Evolutionary conservation across 92 coral and sea anemone species (phyloP).

Genomic region (Anthopleura xanthogrammica): DNA sequence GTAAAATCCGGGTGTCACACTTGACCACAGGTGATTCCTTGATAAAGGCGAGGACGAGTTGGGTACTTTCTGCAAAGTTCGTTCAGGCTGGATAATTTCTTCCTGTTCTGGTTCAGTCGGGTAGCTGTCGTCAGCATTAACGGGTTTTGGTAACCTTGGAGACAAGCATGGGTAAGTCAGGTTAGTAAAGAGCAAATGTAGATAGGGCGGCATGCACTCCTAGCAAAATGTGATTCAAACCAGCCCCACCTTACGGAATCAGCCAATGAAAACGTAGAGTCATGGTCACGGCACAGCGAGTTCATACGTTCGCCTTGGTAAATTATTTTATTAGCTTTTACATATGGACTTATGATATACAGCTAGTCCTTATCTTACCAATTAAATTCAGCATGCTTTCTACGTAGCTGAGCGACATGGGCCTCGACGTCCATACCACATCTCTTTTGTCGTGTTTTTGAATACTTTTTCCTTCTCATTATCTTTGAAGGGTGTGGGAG

Average conservation of each 20-base stretch:
- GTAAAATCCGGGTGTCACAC: slow-evolving; percentile 15
- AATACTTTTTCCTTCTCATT: slow-evolving; percentile 38
- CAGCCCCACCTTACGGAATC: too few species aligned
- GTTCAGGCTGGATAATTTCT: slow-evolving; percentile 14
- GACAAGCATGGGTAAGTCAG: background rate
- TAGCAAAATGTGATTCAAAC: too few species aligned
- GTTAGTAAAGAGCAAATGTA: background rate
- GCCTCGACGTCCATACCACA: slow-evolving; percentile 63
- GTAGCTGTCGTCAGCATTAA: background rate
- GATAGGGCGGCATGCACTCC: too few species aligned
- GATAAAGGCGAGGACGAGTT: slow-evolving; percentile 21
- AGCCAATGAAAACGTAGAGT: too few species aligned
- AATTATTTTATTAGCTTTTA: too few species aligned
- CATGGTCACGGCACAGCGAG: too few species aligned
- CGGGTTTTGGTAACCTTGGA: slow-evolving; percentile 13
- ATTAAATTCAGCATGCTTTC: slow-evolving; percentile 66
- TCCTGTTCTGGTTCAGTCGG: background rate
- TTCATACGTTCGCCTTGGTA: too few species aligned
- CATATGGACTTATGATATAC: too few species aligned
- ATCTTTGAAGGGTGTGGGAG: slow-evolving; percentile 70
- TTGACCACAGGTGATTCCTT: background rate
- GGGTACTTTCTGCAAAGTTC: slow-evolving; percentile 31
- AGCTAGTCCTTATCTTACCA: slow-evolving; percentile 32
- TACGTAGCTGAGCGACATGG: slow-evolving; percentile 58
- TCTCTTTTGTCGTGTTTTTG: slow-evolving; percentile 15